Evolutionary conservation across 2,797 vertebrate genomes (phyloP), one percentile per base, ranked within the genome.

Genomic region (Rhinatrema bivittatum): DNA sequence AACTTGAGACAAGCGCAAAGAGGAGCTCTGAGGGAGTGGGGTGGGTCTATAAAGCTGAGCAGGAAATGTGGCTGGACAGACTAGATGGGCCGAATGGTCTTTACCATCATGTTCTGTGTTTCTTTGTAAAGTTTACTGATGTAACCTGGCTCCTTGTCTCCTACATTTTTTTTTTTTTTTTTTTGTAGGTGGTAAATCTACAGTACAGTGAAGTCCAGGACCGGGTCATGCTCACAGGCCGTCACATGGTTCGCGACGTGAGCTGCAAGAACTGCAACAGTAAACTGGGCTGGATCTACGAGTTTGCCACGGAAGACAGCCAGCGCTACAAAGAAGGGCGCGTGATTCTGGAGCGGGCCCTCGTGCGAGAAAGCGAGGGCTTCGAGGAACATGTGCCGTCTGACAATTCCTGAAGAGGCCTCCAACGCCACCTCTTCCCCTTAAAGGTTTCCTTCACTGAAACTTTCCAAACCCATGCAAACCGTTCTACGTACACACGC

Each of bases 241-340:
- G 93, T 47, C 95, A 98, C 82, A 98, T 98, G 94, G 95, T 98
- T 60, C 85, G 93, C 12, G 95, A 98, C 0, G 93, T 98, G 74
- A 98, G 94, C 87, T 98, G 94, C 78, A 98, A 98, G 75, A 98
- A 96, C 87, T 98, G 94, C 87, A 98, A 94, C 86, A 98, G 95
- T 79, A 97, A 98, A 68, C 76, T 98, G 68, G 95, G 94, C 8
- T 98, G 95, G 95, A 96, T 98, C 84, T 98, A 98, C 39, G 95
- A 98, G 74, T 98, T 98, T 52, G 93, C 95, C 29, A 98, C 95
- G 0, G 95, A 98, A 81, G 94, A 97, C 79, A 96, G 93, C 70
- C 95, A 98, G 79, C 89, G 94, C 43, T 98, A 98, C 73, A 98
- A 98, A 65, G 95, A 98, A 44, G 94, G 95, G 3, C 89, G 95